A percentile compares a stretch with the other conserved stretches of the same genome.
These are phyloP conservation scores for Pipistrellus pipistrellus DNA, from an alignment of 2,797 vertebrate genomes.

Conservation along the genomic window DNA sequence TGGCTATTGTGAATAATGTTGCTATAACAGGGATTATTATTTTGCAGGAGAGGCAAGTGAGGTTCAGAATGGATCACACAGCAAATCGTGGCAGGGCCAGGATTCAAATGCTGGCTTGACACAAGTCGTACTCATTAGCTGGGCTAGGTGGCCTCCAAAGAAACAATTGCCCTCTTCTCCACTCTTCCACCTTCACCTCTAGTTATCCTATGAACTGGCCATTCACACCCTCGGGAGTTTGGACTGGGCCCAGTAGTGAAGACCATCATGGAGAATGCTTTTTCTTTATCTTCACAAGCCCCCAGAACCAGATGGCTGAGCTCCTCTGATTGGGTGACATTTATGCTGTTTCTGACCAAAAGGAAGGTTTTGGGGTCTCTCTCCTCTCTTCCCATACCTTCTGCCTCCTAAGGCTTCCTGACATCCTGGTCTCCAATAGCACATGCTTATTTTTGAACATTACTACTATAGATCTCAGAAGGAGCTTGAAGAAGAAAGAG, in stretches of 20 bases:
- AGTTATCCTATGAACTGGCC: neutral
- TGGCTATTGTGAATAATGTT: slow-evolving; percentile 19
- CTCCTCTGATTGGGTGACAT: neutral
- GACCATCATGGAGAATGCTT: neutral
- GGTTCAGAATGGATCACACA: neutral
- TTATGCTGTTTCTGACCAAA: slow-evolving; percentile 31
- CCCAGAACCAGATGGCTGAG: neutral
- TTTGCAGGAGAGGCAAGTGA: neutral
- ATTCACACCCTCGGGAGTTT: neutral
- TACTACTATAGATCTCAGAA: neutral
- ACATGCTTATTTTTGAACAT: neutral
- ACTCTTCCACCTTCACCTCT: neutral
- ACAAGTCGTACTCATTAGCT: neutral
- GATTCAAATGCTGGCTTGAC: neutral
- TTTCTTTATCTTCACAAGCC: neutral
- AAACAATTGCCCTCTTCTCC: neutral
- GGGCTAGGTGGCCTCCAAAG: neutral
- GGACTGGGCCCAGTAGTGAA: neutral
- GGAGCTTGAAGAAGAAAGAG: slow-evolving; percentile 9
- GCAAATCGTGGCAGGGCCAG: neutral
- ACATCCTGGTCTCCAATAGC: neutral
- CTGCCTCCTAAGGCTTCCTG: neutral
- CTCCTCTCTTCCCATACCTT: neutral
- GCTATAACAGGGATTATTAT: neutral
- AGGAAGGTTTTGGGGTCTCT: neutral